Evolutionary conservation across 2,888 invertebrate species (phyloP).

Genomic region (Steinernema scapterisci): DNA sequence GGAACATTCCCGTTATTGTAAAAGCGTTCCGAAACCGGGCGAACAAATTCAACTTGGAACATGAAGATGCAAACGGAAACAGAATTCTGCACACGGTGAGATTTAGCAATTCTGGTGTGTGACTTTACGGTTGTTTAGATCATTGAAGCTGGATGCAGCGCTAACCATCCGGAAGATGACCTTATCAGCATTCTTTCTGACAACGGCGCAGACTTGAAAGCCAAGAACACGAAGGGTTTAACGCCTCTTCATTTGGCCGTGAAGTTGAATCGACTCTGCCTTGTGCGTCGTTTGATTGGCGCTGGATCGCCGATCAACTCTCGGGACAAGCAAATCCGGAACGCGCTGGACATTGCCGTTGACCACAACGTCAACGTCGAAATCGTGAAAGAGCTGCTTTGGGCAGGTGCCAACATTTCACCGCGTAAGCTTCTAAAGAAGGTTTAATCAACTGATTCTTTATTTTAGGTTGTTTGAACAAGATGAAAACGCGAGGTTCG

Average conservation of each 20-base stretch:
- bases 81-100: not conserved
- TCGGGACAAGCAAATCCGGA: not conserved
- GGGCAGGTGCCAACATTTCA: slow-evolving; percentile 2
- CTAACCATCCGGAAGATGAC: not conserved
- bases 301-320: slow-evolving; percentile 19
- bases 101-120: not conserved
- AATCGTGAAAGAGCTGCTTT: slow-evolving; percentile 2
- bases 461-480: not conserved
- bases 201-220: not conserved
- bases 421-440: not conserved
- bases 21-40: not conserved
- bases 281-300: slow-evolving; percentile 7
- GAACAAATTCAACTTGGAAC: slow-evolving; percentile 6
- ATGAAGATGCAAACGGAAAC: not conserved
- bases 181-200: not conserved
- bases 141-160: not conserved
- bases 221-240: not conserved
- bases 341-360: not conserved
- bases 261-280: not conserved
- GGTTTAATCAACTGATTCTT: not conserved
- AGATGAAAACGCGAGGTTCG: not conserved
- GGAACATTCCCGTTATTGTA: not conserved
- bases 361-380: not conserved
- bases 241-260: slow-evolving; percentile 1
- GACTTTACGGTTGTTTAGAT: not conserved